Conservation (phyloP, 2,888 invertebrate genomes). For the Cyclophora punctaria region DNA sequence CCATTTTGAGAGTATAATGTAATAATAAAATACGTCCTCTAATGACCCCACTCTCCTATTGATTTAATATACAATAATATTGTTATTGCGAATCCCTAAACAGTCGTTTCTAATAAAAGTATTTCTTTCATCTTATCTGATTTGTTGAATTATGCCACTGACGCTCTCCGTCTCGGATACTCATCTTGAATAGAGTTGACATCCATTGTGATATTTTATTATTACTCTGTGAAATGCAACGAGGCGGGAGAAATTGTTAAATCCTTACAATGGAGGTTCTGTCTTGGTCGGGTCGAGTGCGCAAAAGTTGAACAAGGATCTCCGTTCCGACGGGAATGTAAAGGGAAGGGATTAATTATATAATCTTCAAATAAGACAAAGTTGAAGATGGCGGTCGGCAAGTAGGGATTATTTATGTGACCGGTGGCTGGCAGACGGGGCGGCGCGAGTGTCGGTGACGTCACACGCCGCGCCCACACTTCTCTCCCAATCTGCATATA, state of each 20-base stretch:
- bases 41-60: slow-evolving; percentile 23
- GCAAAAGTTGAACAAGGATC: slow-evolving; percentile 64
- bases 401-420: slow-evolving; percentile 45
- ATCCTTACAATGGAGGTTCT: slow-evolving; percentile 63
- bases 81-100: slow-evolving; percentile 37
- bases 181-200: slow-evolving; percentile 70
- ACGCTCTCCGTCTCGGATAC: slow-evolving; percentile 62
- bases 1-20: slow-evolving; percentile 10
- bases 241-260: slow-evolving; percentile 68
- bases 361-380: slow-evolving; percentile 52
- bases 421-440: slow-evolving; percentile 21
- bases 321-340: slow-evolving; percentile 49
- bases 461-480: slow-evolving; percentile 36
- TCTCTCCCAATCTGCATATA: slow-evolving; percentile 72
- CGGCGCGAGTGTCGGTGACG: slow-evolving; percentile 34
- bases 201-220: slow-evolving; percentile 73
- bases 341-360: slow-evolving; percentile 54
- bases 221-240: slow-evolving; percentile 67
- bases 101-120: slow-evolving; percentile 40
- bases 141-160: slow-evolving; percentile 61
- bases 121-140: slow-evolving; percentile 54
- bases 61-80: slow-evolving; percentile 30
- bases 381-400: slow-evolving; percentile 42
- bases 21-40: slow-evolving; percentile 21
- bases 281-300: slow-evolving; percentile 65